Base-by-base conservation (phyloP, 2,888 invertebrate genomes). In the Lacanobia wlatinum region DNA sequence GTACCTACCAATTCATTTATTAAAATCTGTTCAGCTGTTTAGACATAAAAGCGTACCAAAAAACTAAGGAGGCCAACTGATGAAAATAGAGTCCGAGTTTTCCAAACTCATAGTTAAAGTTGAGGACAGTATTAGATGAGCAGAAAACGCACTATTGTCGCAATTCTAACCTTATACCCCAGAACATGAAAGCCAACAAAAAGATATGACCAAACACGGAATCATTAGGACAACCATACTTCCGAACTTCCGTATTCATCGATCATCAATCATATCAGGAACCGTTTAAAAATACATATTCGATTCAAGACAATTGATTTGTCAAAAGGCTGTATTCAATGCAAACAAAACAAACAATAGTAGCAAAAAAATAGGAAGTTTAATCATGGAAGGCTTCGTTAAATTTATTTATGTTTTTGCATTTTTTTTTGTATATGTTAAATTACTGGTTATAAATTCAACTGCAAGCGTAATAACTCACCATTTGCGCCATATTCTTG, bases 251-350 rank as follows among this genome's bases (percentile, higher is more conserved):
- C 67, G 70, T 52, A 76, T 76, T 77, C 52, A 77, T 68, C 58
- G 38, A 81, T 73, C 9, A 74, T 64, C 34, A 34, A 34, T 34
- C 34, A 34, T 34, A 34, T 34, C 71, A 68, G 71, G 72, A 80
- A 87, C 62, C 66, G 28, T 68, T 80, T 71, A 59, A 34, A 66
- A 7, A 56, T 65, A 75, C 70, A 72, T 34, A 6, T 34, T 34
- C 16, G 55, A 67, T 62, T 71, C 56, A 34, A 70, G 18, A 73
- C 79, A 76, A 79, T 79, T 18, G 46, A 68, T 67, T 69, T 72
- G 18, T 68, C 64, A 65, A 70, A 86, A 86, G 76, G 63, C 63
- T 82, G 28, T 34, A 34, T 34, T 34, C 52, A 52, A 70, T 14
- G 65, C 66, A 75, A 40, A 58, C 2, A 14, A 73, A 75, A 65